Evolutionary conservation across 1,140 invertebrate genomes (phyloP).

Genomic region (Drosophila bocki): DNA sequence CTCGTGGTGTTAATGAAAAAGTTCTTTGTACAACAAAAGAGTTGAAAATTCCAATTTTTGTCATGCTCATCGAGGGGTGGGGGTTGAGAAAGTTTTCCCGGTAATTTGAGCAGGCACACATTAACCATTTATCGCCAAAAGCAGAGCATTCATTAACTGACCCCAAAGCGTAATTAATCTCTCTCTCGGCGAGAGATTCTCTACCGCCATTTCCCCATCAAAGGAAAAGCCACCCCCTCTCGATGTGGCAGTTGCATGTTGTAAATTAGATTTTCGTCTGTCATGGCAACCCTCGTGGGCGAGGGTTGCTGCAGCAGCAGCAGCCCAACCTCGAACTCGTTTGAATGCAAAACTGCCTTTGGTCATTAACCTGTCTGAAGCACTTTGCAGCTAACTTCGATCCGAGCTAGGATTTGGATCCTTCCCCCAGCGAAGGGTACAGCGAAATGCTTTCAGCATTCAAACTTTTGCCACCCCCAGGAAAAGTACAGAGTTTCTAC

Average conservation of each 20-base stretch:
- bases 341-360: conserved; percentile 80
- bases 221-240: conserved; percentile 30
- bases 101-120: conserved; percentile 71
- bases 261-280: conserved; percentile 79
- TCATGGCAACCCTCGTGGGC: conserved; percentile 70
- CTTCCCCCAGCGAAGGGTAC: conserved; percentile 29
- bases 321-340: conserved; percentile 32
- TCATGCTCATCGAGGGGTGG: conserved; percentile 56
- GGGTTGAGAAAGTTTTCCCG: conserved; percentile 31
- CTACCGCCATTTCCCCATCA: not conserved
- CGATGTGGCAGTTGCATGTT: conserved; percentile 71
- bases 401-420: conserved; percentile 7
- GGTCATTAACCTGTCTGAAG: conserved; percentile 80
- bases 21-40: conserved; percentile 50
- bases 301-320: conserved; percentile 50
- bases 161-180: conserved; percentile 74
- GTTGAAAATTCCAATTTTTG: conserved; percentile 61
- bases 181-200: conserved; percentile 18
- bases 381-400: conserved; percentile 68
- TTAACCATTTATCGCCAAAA: conserved; percentile 74
- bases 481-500: conserved; percentile 57
- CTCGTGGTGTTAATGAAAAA: conserved; percentile 65
- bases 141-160: conserved; percentile 74
- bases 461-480: conserved; percentile 60
- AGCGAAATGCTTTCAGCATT: conserved; percentile 72